A percentile compares a stretch with the other conserved stretches of the same genome.
These are phyloP conservation scores for Tretioscincus oriximinensis DNA, from an alignment of 2,113 vertebrate genomes.

Conservation along the genomic window DNA sequence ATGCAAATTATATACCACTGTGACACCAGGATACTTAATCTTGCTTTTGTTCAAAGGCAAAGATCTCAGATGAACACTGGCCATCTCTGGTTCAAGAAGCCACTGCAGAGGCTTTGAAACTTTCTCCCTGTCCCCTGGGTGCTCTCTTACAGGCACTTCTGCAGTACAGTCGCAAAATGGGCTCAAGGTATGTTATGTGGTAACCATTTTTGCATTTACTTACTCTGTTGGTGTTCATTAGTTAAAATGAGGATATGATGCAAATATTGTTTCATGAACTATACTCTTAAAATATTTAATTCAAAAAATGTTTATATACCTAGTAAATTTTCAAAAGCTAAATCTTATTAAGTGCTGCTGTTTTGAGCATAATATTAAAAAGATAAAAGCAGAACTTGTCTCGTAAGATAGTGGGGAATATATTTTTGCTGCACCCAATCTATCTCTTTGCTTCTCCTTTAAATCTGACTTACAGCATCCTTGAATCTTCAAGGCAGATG, in stretches of 20 bases:
- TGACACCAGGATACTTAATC: not conserved
- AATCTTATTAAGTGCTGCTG: not conserved
- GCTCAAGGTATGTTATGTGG: conserved; percentile 76
- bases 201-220: not conserved
- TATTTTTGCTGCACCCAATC: no score
- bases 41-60: conserved; percentile 68
- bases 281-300: not conserved
- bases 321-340: not conserved
- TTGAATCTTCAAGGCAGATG: no score
- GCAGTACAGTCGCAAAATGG: conserved; percentile 86
- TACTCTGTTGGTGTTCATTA: not conserved
- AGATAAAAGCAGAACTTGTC: no score
- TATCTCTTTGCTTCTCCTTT: no score
- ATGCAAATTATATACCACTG: not conserved
- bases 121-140: conserved; percentile 81
- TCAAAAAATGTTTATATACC: not conserved
- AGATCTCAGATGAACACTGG: conserved; percentile 82
- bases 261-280: not conserved
- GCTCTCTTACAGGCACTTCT: conserved; percentile 87
- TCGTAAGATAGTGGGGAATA: no score
- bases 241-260: not conserved
- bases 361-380: not conserved
- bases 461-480: no score
- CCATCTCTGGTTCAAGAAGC: conserved; percentile 88
- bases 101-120: conserved; percentile 86